A percentile compares a stretch with the other conserved stretches of the same genome.
Evolutionary conservation across 1,140 invertebrate genomes (phyloP).

Genomic region (Nephila pilipes): DNA sequence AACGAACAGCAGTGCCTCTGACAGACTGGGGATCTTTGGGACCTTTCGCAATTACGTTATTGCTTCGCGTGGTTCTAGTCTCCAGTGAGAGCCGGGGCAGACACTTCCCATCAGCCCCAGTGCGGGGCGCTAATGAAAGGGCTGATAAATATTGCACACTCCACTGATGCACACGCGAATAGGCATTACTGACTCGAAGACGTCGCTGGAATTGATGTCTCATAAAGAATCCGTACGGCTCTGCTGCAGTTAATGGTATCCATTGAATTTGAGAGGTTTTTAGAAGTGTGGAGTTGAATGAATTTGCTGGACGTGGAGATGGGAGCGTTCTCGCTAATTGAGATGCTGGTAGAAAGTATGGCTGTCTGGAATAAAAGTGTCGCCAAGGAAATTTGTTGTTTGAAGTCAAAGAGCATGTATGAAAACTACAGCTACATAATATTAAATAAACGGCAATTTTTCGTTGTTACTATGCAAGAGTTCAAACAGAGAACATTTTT

Average conservation of each 20-base stretch:
- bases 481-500: too few relatives aligned
- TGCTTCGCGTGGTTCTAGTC: constrained; percentile 17
- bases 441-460: too few relatives aligned
- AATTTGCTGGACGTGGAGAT: too few relatives aligned
- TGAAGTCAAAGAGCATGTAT: too few relatives aligned
- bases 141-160: constrained; percentile 49
- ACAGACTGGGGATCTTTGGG: background rate
- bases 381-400: too few relatives aligned
- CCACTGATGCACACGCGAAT: background rate
- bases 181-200: constrained; percentile 4
- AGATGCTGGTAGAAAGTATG: too few relatives aligned
- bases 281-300: background rate
- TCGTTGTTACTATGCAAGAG: too few relatives aligned
- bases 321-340: too few relatives aligned
- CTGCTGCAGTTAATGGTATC: background rate
- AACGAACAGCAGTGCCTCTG: background rate
- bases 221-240: background rate
- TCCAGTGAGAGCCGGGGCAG: background rate
- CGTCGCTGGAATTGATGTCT: background rate
- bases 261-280: background rate
- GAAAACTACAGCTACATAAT: too few relatives aligned
- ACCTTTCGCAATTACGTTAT: constrained; percentile 53
- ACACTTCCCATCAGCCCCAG: constrained; percentile 2
- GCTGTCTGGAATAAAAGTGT: too few relatives aligned
- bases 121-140: constrained; percentile 50